These are phyloP conservation scores for Mythimna ferrago DNA, from an alignment of 2,888 invertebrate genomes.

Conservation along the genomic window DNA sequence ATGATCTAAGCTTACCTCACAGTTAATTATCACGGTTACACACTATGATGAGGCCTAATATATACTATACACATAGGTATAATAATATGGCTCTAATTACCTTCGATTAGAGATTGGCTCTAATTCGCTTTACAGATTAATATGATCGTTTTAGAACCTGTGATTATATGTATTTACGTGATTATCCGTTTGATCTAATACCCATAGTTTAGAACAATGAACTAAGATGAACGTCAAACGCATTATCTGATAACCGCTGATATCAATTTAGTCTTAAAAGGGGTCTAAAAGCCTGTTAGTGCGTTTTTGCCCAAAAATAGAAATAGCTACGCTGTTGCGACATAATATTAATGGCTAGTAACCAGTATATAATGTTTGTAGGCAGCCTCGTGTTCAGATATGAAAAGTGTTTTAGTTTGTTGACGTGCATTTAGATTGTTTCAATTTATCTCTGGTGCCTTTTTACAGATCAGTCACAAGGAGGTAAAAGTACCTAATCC, in stretches of 20 bases:
- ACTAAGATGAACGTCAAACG: neutral
- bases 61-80: constrained; percentile 19
- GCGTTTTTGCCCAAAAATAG: constrained; percentile 5
- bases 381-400: neutral
- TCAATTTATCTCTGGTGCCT: neutral
- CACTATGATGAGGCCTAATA: constrained; percentile 47
- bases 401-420: neutral
- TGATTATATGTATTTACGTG: constrained; percentile 12
- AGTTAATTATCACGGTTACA: constrained; percentile 28
- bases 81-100: no score
- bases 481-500: neutral
- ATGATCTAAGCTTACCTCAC: constrained; percentile 19
- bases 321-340: neutral
- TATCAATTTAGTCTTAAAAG: constrained; percentile 43
- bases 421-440: neutral
- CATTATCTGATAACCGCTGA: constrained; percentile 16
- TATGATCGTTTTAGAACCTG: constrained; percentile 20
- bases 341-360: constrained; percentile 7
- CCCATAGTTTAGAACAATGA: constrained; percentile 18
- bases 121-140: constrained; percentile 56
- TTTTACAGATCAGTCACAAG: neutral
- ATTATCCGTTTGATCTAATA: neutral
- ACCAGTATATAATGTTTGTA: constrained; percentile 4
- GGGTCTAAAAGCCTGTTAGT: constrained; percentile 5
- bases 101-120: constrained; percentile 44